These are phyloP conservation scores for Trichechus manatus DNA, from an alignment of 2,113 vertebrate genomes.

Conservation along the genomic window DNA sequence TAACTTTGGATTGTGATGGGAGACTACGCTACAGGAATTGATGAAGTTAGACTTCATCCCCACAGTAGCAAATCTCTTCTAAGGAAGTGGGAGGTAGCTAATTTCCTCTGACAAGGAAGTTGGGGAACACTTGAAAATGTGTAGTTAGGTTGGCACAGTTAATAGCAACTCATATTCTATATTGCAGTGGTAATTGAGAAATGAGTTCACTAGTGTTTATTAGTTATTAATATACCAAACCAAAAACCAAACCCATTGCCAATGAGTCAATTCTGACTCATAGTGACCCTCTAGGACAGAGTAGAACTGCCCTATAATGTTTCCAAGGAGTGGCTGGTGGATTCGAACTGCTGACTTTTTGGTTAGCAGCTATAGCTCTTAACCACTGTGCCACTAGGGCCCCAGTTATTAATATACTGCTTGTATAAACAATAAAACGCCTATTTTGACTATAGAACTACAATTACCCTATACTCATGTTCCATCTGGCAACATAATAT, in stretches of 20 bases:
- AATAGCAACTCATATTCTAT: not conserved
- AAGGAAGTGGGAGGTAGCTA: not conserved
- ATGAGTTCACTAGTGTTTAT: not conserved
- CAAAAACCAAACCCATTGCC: too few relatives aligned
- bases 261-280: too few relatives aligned
- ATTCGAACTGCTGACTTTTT: too few relatives aligned
- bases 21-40: conserved; percentile 27
- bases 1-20: conserved; percentile 78
- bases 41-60: conserved; percentile 63
- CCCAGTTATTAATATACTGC: not conserved
- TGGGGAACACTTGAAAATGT: fast-evolving
- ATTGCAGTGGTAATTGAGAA: not conserved
- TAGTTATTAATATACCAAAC: not conserved
- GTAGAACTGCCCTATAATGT: too few relatives aligned
- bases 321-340: too few relatives aligned
- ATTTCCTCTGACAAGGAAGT: conserved; percentile 17
- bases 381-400: too few relatives aligned
- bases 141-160: not conserved
- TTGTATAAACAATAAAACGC: not conserved
- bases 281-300: too few relatives aligned
- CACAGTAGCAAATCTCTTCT: not conserved
- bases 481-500: not conserved
- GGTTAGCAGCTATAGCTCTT: too few relatives aligned
- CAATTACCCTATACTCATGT: not conserved
- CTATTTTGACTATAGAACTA: not conserved